Evolutionary conservation across 2,888 invertebrate genomes (phyloP), one percentile per base, ranked within the genome.

Genomic region (Lochmaea capreae): DNA sequence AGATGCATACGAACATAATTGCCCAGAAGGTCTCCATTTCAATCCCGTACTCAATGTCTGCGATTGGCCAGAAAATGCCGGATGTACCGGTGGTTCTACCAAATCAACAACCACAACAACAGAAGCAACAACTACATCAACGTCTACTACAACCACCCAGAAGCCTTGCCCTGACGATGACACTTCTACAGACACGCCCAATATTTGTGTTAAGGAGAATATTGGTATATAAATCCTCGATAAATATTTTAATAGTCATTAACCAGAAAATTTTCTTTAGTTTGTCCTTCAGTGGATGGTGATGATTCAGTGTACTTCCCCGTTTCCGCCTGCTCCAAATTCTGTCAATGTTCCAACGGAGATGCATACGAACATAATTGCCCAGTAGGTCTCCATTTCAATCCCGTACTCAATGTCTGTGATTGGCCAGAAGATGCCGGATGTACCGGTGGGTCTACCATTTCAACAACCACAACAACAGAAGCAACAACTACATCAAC

Each of bases 271-370:
- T 39, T 12, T 62, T n/a, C 52, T 33, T 6, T 11, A 69, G 65
- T 39, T 63, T 78, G 76, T 57, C 76, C 78, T 18, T 52, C 57
- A 12, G 65, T 75, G 3, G 76, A 75, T 65, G 74, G 75, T 16
- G 33, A 59, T 16, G 58, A 72, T 42, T 73, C 76, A 1, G 75
- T 78, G 14, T 78, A 78, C 63, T 67, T 54, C 49, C 54, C 76
- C 14, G 63, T 72, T 42, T 22, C 42, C 57, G 62, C 77, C 46
- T 78, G 77, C 16, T 57, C 73, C 3, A 73, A 78, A 49, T 78
- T 77, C 54, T 78, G 75, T 52, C 74, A 78, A 52, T 78, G 78
- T 61, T 75, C 76, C 11, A 78, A 76, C 18, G 78, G 77, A 10
- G 63, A 14, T 3, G 68, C 77, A 33, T 74, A 72, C 26, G 26